These are phyloP conservation scores for Stegodyphus mimosarum DNA, from an alignment of 1,140 invertebrate species.

Conservation along the genomic window DNA sequence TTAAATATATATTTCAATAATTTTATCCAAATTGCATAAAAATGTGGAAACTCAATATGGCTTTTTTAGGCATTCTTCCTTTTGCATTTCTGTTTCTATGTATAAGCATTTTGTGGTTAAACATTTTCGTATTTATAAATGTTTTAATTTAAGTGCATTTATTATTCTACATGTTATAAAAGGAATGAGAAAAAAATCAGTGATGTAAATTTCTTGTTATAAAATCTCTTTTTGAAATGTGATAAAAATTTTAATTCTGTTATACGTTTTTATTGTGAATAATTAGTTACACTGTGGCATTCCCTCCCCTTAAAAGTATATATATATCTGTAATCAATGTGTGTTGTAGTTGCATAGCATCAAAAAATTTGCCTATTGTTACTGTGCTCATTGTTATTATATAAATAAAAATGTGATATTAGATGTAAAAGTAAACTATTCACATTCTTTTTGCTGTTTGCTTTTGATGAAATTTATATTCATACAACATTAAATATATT, in stretches of 20 bases:
- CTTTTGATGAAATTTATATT: too few species aligned
- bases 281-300: not conserved
- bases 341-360: conserved; percentile 44
- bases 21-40: too few species aligned
- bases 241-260: not conserved
- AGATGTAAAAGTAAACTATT: not conserved
- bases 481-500: too few species aligned
- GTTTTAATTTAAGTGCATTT: not conserved
- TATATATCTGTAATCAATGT: conserved; percentile 1
- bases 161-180: not conserved
- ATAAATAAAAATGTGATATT: conserved; percentile 56
- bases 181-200: not conserved
- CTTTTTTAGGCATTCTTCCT: too few species aligned
- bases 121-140: too few species aligned
- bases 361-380: conserved; percentile 48
- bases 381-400: conserved; percentile 43
- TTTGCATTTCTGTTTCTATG: too few species aligned
- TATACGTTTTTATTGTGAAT: conserved; percentile 3
- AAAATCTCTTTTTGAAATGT: not conserved
- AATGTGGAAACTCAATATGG: too few species aligned
- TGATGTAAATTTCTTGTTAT: not conserved
- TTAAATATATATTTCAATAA: too few species aligned
- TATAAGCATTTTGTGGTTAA: too few species aligned
- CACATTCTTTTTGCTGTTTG: too few species aligned
- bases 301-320: not conserved